These are phyloP conservation scores for Plebejus anna DNA, from an alignment of 2,888 invertebrate species.

Conservation along the genomic window DNA sequence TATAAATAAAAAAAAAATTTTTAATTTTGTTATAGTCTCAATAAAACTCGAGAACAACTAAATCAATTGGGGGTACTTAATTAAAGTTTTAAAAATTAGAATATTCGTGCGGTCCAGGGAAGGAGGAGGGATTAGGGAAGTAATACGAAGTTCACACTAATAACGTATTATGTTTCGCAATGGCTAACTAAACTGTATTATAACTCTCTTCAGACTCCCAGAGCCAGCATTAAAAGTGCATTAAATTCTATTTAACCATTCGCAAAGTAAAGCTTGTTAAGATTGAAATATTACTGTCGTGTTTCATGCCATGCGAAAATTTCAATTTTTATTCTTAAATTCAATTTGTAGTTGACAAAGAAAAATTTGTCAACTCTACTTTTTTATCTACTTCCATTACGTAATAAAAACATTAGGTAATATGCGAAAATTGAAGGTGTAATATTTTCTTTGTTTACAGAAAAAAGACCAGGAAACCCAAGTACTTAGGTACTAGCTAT, in stretches of 20 bases:
- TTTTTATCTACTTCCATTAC: background rate
- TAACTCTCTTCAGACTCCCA: background rate
- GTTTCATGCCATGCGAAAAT: conserved; percentile 53
- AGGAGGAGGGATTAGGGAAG: no score
- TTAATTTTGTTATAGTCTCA: no score
- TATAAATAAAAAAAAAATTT: no score
- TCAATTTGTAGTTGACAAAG: conserved; percentile 17
- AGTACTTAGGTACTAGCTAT: no score
- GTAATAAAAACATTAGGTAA: background rate
- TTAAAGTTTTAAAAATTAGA: no score
- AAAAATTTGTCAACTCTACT: background rate
- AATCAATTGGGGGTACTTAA: no score
- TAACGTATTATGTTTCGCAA: no score
- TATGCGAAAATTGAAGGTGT: background rate
- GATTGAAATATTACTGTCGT: conserved; percentile 59
- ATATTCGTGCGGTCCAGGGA: no score
- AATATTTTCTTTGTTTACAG: background rate
- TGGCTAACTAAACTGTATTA: no score
- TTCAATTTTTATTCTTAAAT: conserved; percentile 40
- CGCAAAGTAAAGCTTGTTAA: conserved; percentile 51
- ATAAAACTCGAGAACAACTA: no score
- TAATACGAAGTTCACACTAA: no score
- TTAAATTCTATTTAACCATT: conserved; percentile 68
- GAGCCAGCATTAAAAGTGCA: conserved; percentile 70
- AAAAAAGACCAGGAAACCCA: background rate